phyloP scores from a whole-genome alignment of 2,888 invertebrate species.

The Tanytarsus gracilentus region DNA sequence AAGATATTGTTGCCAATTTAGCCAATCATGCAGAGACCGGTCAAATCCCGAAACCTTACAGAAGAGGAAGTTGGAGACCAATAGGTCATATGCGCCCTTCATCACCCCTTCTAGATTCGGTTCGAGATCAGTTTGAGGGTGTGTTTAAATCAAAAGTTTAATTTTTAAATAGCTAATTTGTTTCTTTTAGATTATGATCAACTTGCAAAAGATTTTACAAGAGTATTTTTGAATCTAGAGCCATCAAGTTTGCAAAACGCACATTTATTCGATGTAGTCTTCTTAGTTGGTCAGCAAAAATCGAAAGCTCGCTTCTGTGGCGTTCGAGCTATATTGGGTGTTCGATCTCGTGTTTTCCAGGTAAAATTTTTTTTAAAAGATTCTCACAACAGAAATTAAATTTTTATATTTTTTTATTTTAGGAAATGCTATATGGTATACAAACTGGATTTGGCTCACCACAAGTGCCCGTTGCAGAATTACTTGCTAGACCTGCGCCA shows the following conservation, averaged over 20 bases:
- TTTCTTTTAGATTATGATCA: slow-evolving; percentile 66
- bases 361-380: slow-evolving; percentile 32
- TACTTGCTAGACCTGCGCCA: slow-evolving; percentile 76
- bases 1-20: slow-evolving; percentile 86
- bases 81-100: slow-evolving; percentile 91
- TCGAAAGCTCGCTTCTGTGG: slow-evolving; percentile 86
- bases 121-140: slow-evolving; percentile 79
- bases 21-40: slow-evolving; percentile 92
- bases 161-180: neutral
- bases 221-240: slow-evolving; percentile 77
- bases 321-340: slow-evolving; percentile 82
- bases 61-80: slow-evolving; percentile 87
- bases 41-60: slow-evolving; percentile 89
- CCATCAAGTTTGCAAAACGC: slow-evolving; percentile 68
- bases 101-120: slow-evolving; percentile 83
- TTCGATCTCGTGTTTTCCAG: slow-evolving; percentile 66
- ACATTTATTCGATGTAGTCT: slow-evolving; percentile 81
- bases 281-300: slow-evolving; percentile 84
- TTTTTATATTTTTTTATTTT: slow-evolving; percentile 57
- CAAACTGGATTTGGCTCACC: slow-evolving; percentile 89
- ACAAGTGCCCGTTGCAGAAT: slow-evolving; percentile 84
- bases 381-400: neutral
- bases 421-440: slow-evolving; percentile 92
- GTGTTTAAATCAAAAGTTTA: neutral
- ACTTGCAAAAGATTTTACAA: slow-evolving; percentile 83